Base-by-base conservation (phyloP, 2,113 vertebrate species). In the Ornithorhynchus anatinus region DNA sequence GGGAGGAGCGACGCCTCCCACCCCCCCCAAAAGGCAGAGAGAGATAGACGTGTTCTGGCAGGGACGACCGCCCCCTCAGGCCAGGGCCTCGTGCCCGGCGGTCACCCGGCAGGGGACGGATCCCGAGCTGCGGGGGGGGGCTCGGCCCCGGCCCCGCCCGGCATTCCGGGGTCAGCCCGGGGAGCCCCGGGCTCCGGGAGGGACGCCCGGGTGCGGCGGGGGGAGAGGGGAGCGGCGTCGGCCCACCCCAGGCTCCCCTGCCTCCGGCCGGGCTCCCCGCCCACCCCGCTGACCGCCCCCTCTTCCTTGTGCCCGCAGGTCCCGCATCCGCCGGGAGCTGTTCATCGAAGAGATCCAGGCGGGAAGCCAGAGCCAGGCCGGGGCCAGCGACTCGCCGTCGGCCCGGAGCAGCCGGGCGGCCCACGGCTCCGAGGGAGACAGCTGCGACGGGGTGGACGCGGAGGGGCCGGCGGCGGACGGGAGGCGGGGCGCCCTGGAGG, bases 261-360 rank as follows among this genome's bases (percentile, higher is more conserved):
- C n/a, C n/a, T 1, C 7, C 42, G 69, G 40, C 48, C 22, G 1
- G 22, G n/a, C n/a, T n/a, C n/a, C n/a, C n/a, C n/a, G 0, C 40
- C 5, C 2, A 10, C 2, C 1, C 15, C 54, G n/a, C 12, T 25
- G 47, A 77, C 25, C 68, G 33, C 10, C 11, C 10, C n/a, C 42
- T 7, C 79, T 27, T 20, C 33, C 57, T 64, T 3, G 89, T 51
- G 89, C 71, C 44, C 54, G 0, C 65, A 99, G 98, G 92, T 99
- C 97, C 88, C 96, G 98, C 77, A 99, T 99, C 84, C 95, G 98
- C 62, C 94, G 98, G 69, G 97, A 99, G 86, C 95, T 99, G 67
- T 99, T 99, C 87, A 96, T 99, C 17, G 98, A 99, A 84, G 98
- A 99, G 89, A 98, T 99, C 84, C 97, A 99, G 91, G 96, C 97